A percentile compares a stretch with the other conserved stretches of the same genome.
Evolutionary conservation across 2,113 vertebrate genomes (phyloP).

Genomic region (Tringa solitaria): DNA sequence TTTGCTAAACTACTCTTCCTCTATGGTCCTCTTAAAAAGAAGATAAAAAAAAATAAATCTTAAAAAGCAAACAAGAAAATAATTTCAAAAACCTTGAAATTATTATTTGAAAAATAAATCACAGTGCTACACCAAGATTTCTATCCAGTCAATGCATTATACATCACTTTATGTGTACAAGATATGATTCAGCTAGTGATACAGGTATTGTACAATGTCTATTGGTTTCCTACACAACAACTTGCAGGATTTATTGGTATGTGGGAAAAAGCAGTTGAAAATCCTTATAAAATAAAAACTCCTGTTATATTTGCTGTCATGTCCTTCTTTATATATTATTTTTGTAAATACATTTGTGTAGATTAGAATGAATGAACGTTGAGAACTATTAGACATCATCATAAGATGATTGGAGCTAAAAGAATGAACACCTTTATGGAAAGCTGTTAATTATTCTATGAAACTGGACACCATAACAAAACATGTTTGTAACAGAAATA

Average conservation of each 20-base stretch:
- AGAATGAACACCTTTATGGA: background rate
- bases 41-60: background rate
- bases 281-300: background rate
- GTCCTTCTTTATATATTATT: background rate
- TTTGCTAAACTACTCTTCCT: background rate
- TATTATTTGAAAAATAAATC: background rate
- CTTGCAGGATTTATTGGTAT: background rate
- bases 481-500: background rate
- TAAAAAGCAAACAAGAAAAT: background rate
- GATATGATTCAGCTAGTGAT: background rate
- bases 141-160: background rate
- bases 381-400: background rate
- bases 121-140: background rate
- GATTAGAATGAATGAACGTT: background rate
- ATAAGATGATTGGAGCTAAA: background rate
- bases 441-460: background rate
- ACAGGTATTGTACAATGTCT: background rate
- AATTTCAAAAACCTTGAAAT: background rate
- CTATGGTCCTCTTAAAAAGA: background rate
- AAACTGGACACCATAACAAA: background rate
- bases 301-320: background rate
- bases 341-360: background rate
- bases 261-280: background rate
- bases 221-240: background rate
- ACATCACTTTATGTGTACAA: background rate